A percentile compares a stretch with the other conserved stretches of the same genome.
These are phyloP conservation scores for Paragorgia papillata DNA, from an alignment of 92 coral and sea anemone species.

Conservation along the genomic window DNA sequence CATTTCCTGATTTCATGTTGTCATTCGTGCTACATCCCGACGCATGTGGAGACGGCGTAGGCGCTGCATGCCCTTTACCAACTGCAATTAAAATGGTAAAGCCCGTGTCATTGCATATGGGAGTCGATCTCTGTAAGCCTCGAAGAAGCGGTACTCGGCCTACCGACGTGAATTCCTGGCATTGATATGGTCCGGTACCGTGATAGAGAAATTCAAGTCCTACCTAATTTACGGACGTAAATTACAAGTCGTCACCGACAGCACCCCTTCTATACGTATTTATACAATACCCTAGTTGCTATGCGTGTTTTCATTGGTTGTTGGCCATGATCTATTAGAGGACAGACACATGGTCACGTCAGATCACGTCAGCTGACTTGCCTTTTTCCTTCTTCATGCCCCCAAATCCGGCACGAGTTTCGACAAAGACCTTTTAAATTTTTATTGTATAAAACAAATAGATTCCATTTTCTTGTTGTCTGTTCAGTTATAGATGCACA, in stretches of 20 bases:
- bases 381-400: too few relatives aligned
- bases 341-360: too few relatives aligned
- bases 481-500: too few relatives aligned
- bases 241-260: constrained; percentile 54
- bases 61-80: constrained; percentile 20
- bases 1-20: constrained; percentile 49
- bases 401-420: too few relatives aligned
- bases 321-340: too few relatives aligned
- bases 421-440: too few relatives aligned
- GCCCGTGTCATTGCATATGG: constrained; percentile 38
- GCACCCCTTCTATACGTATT: constrained; percentile 48
- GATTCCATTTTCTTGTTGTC: too few relatives aligned
- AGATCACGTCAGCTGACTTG: too few relatives aligned
- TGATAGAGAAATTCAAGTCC: constrained; percentile 51
- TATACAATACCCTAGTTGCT: constrained; percentile 44
- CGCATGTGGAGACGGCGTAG: constrained; percentile 58
- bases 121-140: constrained; percentile 29
- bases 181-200: constrained; percentile 62
- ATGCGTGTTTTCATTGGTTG: too few relatives aligned
- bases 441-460: too few relatives aligned
- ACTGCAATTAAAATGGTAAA: neutral
- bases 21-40: constrained; percentile 57
- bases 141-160: neutral
- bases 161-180: constrained; percentile 59
- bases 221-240: constrained; percentile 58